Evolutionary conservation across 2,797 vertebrate genomes (phyloP), one percentile per base, ranked within the genome.

Genomic region (Fundulus diaphanus): DNA sequence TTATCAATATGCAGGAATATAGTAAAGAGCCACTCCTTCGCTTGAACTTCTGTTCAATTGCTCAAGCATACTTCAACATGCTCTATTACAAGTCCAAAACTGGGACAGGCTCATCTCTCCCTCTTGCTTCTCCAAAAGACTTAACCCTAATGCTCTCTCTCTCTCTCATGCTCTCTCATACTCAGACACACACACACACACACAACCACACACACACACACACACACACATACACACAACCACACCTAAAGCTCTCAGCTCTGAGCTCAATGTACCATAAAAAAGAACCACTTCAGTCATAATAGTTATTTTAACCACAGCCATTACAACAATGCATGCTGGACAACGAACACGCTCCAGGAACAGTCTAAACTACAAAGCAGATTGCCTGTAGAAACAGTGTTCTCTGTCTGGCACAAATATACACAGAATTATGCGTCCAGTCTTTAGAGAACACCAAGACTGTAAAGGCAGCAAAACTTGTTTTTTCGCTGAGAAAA

Each of bases 261-360:
- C 76, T 81, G 79, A 81, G 79, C 86, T 91, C 78, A 88, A 85
- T 90, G 88, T 85, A 88, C 83, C 90, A 88, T 92, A 86, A 90
- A 91, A 85, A 78, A 87, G 65, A 80, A 78, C 73, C 83, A 88
- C 87, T 91, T 88, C 75, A 85, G 77, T 92, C 89, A 89, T 91
- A 87, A 89, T 81, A 74, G 84, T 83, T 88, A 88, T 87, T 91
- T 87, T 81, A 91, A 89, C 84, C 82, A 90, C 5, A 76, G 70
- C 48, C 85, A 89, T 91, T 89, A 88, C 77, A 81, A 84, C 77
- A 90, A 84, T 78, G 76, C 70, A 82, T 80, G 72, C 78, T 76
- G 85, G 87, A 88, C 87, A 89, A 87, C 89, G 84, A 89, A 87
- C 69, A 76, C 49, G 68, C 73, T 84, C 65, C 74, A 66, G 74